phyloP scores from a whole-genome alignment of 2,113 vertebrate species.

The Proterorhinus semilunaris region DNA sequence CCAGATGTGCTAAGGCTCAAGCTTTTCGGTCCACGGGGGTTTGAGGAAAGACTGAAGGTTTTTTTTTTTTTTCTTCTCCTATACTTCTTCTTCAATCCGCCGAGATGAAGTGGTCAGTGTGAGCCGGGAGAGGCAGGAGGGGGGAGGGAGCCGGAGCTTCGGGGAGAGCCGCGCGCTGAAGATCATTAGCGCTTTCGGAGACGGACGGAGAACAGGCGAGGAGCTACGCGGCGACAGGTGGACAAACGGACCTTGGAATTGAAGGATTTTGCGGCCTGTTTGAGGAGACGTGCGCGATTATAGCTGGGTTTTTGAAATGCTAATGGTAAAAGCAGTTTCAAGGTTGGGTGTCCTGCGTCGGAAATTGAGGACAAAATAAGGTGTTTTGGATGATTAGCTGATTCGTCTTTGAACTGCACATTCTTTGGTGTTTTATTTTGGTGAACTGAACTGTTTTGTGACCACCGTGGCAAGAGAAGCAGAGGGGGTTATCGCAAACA shows the following conservation, averaged over 20 bases:
- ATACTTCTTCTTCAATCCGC: constrained; percentile 25
- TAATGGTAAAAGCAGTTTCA: constrained; percentile 69
- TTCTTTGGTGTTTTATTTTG: no score
- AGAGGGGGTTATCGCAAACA: no score
- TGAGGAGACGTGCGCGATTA: constrained; percentile 47
- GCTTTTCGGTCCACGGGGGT: constrained; percentile 36
- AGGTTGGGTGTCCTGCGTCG: constrained; percentile 48
- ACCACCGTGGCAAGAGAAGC: no score
- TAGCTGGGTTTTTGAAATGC: constrained; percentile 69
- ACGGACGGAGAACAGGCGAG: constrained; percentile 48
- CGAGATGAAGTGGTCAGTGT: constrained; percentile 69
- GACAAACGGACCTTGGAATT: constrained; percentile 55
- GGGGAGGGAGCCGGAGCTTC: constrained; percentile 35
- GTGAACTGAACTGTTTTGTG: no score
- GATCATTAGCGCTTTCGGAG: constrained; percentile 56
- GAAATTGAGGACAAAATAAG: constrained; percentile 52
- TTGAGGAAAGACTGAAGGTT: constrained; percentile 42
- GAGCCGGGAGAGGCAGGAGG: constrained; percentile 17
- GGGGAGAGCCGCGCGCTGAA: constrained; percentile 47
- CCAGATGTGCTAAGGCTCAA: constrained; percentile 16
- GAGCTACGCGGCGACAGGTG: constrained; percentile 59
- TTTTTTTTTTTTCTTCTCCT: constrained; percentile 27
- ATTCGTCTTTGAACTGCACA: constrained; percentile 20
- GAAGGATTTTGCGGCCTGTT: constrained; percentile 27
- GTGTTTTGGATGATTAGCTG: constrained; percentile 27